Conservation (phyloP, 2,797 vertebrate species). For the Melanogrammus aeglefinus region DNA sequence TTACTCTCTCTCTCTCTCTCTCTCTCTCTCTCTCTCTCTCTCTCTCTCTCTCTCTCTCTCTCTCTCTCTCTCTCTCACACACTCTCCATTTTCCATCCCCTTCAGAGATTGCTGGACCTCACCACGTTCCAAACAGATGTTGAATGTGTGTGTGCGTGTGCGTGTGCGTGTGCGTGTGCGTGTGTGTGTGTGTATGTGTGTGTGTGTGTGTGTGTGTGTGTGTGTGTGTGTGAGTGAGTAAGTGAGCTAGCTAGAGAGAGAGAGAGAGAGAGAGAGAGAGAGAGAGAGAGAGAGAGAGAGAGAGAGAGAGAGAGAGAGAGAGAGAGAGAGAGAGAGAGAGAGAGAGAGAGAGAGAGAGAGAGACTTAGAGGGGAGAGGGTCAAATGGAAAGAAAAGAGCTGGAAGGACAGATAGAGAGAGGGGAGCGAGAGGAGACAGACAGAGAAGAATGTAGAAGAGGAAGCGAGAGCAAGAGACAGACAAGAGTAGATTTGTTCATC, state of each 20-base stretch:
- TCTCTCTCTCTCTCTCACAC: constrained; percentile 18
- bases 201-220: constrained; percentile 16
- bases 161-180: too few species aligned
- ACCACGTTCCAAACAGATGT: constrained; percentile 59
- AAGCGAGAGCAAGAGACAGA: too few species aligned
- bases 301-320: neutral
- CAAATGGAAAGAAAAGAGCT: too few species aligned
- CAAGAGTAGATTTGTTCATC: too few species aligned
- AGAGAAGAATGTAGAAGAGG: too few species aligned
- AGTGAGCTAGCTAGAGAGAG: too few species aligned
- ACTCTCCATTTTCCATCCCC: constrained; percentile 50
- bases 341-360: neutral
- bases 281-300: neutral
- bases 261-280: constrained; percentile 2
- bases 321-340: neutral
- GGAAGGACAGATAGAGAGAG: too few species aligned
- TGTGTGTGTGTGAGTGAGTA: neutral
- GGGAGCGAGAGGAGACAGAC: too few species aligned
- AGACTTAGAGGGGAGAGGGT: neutral
- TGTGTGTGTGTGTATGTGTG: neutral
- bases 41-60: neutral
- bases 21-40: too few species aligned
- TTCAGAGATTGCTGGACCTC: constrained; percentile 25
- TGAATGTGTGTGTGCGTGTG: neutral
- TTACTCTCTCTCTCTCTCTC: neutral